phyloP scores from a whole-genome alignment of 1,140 invertebrate genomes.

The Camponotus vicinus region DNA sequence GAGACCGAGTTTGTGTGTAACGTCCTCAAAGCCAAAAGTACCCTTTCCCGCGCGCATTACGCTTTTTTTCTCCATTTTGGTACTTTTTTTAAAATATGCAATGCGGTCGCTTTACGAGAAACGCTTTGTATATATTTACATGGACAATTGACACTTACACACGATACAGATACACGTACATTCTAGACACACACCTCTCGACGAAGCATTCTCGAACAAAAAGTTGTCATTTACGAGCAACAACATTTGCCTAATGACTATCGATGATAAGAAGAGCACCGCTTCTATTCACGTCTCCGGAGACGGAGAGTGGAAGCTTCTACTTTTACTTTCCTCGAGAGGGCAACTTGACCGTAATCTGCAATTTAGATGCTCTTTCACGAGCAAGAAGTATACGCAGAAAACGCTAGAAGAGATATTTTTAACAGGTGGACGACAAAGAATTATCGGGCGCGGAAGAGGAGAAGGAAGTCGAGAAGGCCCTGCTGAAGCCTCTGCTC shows the following conservation, averaged over 20 bases:
- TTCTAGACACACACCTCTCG: slow-evolving; percentile 68
- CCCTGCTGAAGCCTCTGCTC: slow-evolving; percentile 87
- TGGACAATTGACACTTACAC: slow-evolving; percentile 67
- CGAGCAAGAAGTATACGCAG: slow-evolving; percentile 15
- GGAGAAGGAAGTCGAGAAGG: slow-evolving; percentile 89
- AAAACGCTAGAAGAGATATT: slow-evolving; percentile 71
- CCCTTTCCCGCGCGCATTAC: neutral
- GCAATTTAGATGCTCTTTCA: slow-evolving; percentile 45
- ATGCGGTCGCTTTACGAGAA: slow-evolving; percentile 47
- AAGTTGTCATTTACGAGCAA: slow-evolving; percentile 30
- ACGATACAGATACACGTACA: slow-evolving; percentile 65
- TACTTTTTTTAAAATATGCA: slow-evolving; percentile 40
- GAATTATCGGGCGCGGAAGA: slow-evolving; percentile 89
- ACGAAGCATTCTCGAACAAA: slow-evolving; percentile 60
- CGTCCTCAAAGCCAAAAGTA: neutral
- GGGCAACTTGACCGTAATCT: slow-evolving; percentile 59
- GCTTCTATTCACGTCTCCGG: slow-evolving; percentile 36
- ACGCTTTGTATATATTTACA: slow-evolving; percentile 58
- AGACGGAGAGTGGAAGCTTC: slow-evolving; percentile 41
- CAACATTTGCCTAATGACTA: slow-evolving; percentile 47
- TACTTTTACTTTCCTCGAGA: slow-evolving; percentile 70
- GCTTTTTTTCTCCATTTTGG: neutral
- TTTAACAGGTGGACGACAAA: slow-evolving; percentile 87
- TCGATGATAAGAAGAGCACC: slow-evolving; percentile 43
- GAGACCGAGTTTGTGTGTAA: slow-evolving; percentile 12